These are phyloP conservation scores for Mastigias papua DNA, from an alignment of 30 jellyfish, hydroid and myxozoan genomes.

Conservation along the genomic window DNA sequence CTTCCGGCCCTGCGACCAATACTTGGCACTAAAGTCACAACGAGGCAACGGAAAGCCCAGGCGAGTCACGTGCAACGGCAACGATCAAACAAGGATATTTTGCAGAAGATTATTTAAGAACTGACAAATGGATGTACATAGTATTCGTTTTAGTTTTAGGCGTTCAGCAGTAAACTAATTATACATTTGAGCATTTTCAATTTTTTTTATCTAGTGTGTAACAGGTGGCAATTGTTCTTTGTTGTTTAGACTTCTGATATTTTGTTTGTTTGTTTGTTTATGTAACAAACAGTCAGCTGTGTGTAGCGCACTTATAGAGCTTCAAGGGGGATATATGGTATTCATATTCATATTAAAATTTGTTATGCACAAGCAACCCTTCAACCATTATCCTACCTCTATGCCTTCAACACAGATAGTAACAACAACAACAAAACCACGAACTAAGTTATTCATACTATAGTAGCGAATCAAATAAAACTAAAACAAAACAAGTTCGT, in stretches of 20 bases:
- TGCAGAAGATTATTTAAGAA: constrained; percentile 36
- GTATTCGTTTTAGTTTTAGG: background rate
- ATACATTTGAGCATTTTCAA: background rate
- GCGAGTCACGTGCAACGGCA: constrained; percentile 70
- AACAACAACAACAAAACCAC: too few species aligned
- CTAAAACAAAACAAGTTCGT: too few species aligned
- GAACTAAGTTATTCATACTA: too few species aligned
- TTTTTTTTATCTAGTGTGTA: background rate
- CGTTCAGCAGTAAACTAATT: background rate
- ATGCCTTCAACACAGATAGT: too few species aligned
- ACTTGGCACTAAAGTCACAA: constrained; percentile 42
- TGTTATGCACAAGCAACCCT: too few species aligned
- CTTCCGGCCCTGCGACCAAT: constrained; percentile 69
- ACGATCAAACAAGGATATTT: constrained; percentile 53
- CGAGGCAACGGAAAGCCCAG: constrained; percentile 73
- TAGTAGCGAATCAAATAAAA: too few species aligned
- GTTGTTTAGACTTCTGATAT: background rate
- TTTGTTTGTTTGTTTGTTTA: too few species aligned
- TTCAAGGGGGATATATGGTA: too few species aligned
- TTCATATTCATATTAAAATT: too few species aligned
- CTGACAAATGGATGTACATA: background rate
- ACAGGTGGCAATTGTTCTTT: background rate
- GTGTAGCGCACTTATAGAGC: too few species aligned
- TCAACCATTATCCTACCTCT: too few species aligned
- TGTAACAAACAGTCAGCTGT: too few species aligned